These are phyloP conservation scores for Drosophila ezoana DNA, from an alignment of 2,888 invertebrate species.

Conservation along the genomic window DNA sequence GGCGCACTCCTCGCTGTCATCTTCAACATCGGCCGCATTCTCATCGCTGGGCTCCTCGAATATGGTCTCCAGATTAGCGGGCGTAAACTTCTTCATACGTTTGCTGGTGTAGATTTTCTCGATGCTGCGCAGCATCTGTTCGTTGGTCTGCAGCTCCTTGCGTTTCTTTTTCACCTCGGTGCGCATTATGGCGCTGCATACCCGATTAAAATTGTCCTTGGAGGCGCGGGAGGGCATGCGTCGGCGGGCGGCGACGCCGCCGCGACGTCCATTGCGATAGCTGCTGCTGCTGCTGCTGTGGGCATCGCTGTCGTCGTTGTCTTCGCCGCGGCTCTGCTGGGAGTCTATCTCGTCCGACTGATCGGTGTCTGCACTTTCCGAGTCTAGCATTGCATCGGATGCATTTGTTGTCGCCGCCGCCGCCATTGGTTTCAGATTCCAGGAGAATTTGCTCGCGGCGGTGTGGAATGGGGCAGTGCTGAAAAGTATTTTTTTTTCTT, in stretches of 20 bases:
- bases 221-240: constrained; percentile 77
- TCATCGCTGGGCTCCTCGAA: constrained; percentile 80
- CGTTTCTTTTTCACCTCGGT: constrained; percentile 66
- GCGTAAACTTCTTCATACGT: constrained; percentile 79
- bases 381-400: constrained; percentile 44
- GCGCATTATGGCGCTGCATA: constrained; percentile 80
- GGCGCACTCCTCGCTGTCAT: constrained; percentile 69
- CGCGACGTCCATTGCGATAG: constrained; percentile 31
- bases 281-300: constrained; percentile 23
- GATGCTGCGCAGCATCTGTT: constrained; percentile 68
- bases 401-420: constrained; percentile 1
- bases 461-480: constrained; percentile 29
- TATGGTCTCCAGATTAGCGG: constrained; percentile 82
- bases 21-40: constrained; percentile 68
- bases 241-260: constrained; percentile 63
- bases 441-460: constrained; percentile 14
- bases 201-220: constrained; percentile 80
- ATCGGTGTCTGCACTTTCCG: constrained; percentile 51
- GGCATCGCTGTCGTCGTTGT: constrained; percentile 58
- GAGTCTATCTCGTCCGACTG: constrained; percentile 68
- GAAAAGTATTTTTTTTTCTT: neutral
- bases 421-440: constrained; percentile 35
- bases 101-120: constrained; percentile 81
- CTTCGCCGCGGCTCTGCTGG: constrained; percentile 53
- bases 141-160: constrained; percentile 50